Evolutionary conservation across 1,140 invertebrate genomes (phyloP).

Genomic region (Apis mellifera): DNA sequence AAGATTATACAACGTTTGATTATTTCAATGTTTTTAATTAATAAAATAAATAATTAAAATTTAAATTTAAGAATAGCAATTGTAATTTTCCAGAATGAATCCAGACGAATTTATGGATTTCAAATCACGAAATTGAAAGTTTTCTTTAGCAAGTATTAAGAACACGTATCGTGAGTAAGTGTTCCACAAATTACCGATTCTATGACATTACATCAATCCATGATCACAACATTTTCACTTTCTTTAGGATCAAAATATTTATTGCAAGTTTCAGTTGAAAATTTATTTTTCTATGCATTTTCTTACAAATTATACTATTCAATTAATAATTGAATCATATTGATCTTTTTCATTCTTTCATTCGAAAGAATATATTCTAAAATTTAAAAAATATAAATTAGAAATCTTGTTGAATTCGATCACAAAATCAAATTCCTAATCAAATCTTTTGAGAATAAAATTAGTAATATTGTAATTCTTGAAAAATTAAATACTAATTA

Average conservation of each 20-base stretch:
- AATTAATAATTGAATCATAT: not conserved
- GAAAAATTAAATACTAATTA: not conserved
- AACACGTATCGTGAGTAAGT: slow-evolving; percentile 15
- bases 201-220: slow-evolving; percentile 2
- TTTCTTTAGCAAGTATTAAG: not conserved
- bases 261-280: not conserved
- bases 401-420: too few relatives aligned
- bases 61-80: not conserved
- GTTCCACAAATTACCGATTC: not conserved
- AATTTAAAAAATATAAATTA: too few relatives aligned
- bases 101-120: not conserved
- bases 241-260: not conserved
- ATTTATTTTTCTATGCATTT: not conserved
- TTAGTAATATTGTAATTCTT: not conserved
- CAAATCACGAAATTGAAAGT: slow-evolving; percentile 9
- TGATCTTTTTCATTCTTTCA: too few relatives aligned
- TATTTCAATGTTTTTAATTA: not conserved
- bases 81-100: not conserved
- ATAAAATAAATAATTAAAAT: not conserved
- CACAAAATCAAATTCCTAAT: too few relatives aligned
- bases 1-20: too few relatives aligned
- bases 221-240: not conserved
- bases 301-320: too few relatives aligned
- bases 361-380: too few relatives aligned
- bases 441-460: not conserved